These are phyloP conservation scores for Parnassius smintheus DNA, from an alignment of 2,888 invertebrate species.

Conservation along the genomic window DNA sequence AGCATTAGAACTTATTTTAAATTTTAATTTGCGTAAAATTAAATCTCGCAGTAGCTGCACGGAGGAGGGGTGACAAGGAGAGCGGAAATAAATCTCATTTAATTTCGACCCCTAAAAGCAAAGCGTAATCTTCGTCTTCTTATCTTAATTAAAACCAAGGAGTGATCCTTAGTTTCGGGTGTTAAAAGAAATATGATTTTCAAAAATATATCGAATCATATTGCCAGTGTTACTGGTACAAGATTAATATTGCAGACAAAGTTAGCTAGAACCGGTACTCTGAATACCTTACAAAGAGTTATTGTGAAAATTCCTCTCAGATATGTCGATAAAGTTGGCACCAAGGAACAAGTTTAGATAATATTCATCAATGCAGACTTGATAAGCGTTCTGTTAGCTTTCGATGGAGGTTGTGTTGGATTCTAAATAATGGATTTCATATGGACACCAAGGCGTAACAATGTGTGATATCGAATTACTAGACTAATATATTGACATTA, in stretches of 20 bases:
- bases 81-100: slow-evolving; percentile 28
- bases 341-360: slow-evolving; percentile 9
- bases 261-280: not conserved
- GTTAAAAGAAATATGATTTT: not conserved
- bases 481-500: no score
- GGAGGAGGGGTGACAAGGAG: slow-evolving; percentile 16
- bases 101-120: slow-evolving; percentile 20
- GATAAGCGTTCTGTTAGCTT: slow-evolving; percentile 5
- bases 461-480: no score
- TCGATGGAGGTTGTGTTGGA: slow-evolving; percentile 1
- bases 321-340: slow-evolving; percentile 4
- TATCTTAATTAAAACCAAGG: slow-evolving; percentile 14
- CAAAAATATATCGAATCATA: no score
- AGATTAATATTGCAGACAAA: not conserved
- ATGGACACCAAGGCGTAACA: no score
- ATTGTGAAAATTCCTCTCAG: not conserved
- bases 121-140: slow-evolving; percentile 8
- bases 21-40: slow-evolving; percentile 20
- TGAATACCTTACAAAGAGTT: not conserved
- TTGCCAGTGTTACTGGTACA: not conserved
- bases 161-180: not conserved
- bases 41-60: slow-evolving; percentile 1
- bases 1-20: slow-evolving; percentile 2
- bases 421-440: no score
- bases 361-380: not conserved